These are phyloP conservation scores for Silurus aristotelis DNA, from an alignment of 2,797 vertebrate genomes.

Conservation along the genomic window DNA sequence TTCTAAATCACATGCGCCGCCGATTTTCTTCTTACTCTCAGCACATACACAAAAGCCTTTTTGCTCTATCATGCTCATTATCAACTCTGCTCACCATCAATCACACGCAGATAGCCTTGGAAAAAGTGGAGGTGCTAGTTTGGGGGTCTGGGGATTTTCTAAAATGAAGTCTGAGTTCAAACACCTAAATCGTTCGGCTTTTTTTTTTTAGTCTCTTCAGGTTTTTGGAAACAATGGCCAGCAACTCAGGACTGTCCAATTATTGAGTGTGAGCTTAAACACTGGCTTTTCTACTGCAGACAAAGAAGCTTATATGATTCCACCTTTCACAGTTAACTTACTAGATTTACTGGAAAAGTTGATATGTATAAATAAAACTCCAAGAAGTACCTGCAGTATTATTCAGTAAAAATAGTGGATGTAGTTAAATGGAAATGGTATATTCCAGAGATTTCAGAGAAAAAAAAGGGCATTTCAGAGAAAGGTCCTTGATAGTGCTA, in stretches of 20 bases:
- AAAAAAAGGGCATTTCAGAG: not conserved
- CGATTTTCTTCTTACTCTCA: slow-evolving; percentile 18
- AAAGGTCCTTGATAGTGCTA: not conserved
- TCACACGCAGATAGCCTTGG: slow-evolving; percentile 26
- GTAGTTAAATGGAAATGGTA: not conserved
- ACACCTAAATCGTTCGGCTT: slow-evolving; percentile 35
- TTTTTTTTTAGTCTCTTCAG: slow-evolving; percentile 16
- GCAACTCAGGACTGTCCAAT: slow-evolving; percentile 33
- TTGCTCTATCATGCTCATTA: not conserved
- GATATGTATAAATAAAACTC: not conserved
- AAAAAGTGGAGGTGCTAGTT: slow-evolving; percentile 26
- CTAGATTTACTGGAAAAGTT: not conserved
- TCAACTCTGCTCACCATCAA: slow-evolving; percentile 22
- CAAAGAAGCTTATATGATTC: slow-evolving; percentile 22
- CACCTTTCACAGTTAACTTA: not conserved
- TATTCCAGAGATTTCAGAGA: not conserved
- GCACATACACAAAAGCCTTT: slow-evolving; percentile 10
- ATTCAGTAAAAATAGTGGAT: not conserved
- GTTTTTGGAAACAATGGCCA: slow-evolving; percentile 17
- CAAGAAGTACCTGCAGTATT: not conserved
- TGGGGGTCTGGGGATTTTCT: slow-evolving; percentile 37
- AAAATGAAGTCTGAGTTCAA: slow-evolving; percentile 33
- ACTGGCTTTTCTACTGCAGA: slow-evolving; percentile 13
- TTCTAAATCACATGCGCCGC: slow-evolving; percentile 18
- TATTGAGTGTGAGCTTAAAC: slow-evolving; percentile 27